Base-by-base conservation (phyloP, 2,113 vertebrate species). In the Spea bombifrons region DNA sequence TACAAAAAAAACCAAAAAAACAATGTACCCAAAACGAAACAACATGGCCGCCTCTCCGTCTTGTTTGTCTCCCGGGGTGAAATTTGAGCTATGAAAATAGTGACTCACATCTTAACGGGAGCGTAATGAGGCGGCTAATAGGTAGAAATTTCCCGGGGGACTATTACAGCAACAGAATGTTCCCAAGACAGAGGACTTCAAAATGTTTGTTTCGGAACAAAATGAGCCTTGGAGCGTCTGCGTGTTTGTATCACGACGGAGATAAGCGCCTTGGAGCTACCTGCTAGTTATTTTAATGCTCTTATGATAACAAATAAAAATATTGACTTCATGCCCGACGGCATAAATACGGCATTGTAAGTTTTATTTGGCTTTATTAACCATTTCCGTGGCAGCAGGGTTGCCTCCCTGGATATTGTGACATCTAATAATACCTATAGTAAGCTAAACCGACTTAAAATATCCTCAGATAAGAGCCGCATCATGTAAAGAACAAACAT, bases 121-220 rank as follows among this genome's bases (percentile, higher is more conserved):
- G 46, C 72, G 9, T 3, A 65, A 57, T 8, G 55, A 30, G 44
- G 71, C 71, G 13, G 45, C 73, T 75, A 75, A 75, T 66, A 76
- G 74, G 74, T 55, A 67, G n/a, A 30, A 12, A 53, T 66, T 15
- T 45, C 63, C 48, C 61, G 48, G 17, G 64, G 17, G 74, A 68
- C 63, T 8, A 17, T 5, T n/a, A 16, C 48, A 55, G 52, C 66
- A 47, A 76, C 74, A 68, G 17, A 76, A 76, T 67, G 74, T 76
- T 67, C 74, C 74, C 74, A 46, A 43, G 65, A 45, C n/a, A 43
- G 13, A 57, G 17, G 74, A 76, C 57, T 76, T 67, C 4, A 67
- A 30, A 49, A 67, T 67, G 74, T 67, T 75, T 75, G 64, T 67
- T 44, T 75, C 63, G 45, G 46, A 75, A 73, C 57, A 73, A 73